Evolutionary conservation across 2,888 invertebrate species (phyloP).

Genomic region (Eledona agricola): DNA sequence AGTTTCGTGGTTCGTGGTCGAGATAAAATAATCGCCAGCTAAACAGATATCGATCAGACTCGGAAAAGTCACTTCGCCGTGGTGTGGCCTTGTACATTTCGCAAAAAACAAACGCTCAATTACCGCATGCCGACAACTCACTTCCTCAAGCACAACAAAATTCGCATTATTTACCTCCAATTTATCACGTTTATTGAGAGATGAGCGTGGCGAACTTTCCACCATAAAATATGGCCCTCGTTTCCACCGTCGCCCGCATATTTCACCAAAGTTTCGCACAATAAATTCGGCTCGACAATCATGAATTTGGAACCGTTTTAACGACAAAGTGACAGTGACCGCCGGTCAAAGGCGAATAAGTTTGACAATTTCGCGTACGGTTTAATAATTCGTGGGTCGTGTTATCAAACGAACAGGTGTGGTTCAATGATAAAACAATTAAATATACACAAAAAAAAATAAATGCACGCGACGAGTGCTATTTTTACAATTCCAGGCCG

Average conservation of each 20-base stretch:
- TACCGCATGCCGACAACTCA: constrained; percentile 12
- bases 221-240: constrained; percentile 7
- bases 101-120: constrained; percentile 8
- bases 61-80: constrained; percentile 7
- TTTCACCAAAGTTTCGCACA: constrained; percentile 1
- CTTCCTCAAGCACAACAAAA: constrained; percentile 15
- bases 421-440: too few species aligned
- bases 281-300: not conserved
- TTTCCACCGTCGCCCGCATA: not conserved
- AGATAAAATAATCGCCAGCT: constrained; percentile 1
- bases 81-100: constrained; percentile 16
- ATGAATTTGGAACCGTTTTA: constrained; percentile 1
- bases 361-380: too few species aligned
- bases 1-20: constrained; percentile 5
- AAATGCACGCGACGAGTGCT: too few species aligned
- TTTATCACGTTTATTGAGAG: constrained; percentile 16
- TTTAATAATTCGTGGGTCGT: too few species aligned
- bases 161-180: constrained; percentile 3
- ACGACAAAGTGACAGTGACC: too few species aligned
- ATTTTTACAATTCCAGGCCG: too few species aligned
- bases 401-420: too few species aligned
- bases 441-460: too few species aligned
- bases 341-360: too few species aligned
- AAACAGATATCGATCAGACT: constrained; percentile 3
- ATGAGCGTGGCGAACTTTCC: constrained; percentile 1